Evolutionary conservation across 2,113 vertebrate genomes (phyloP), one percentile per base, ranked within the genome.

Genomic region (Sminthopsis crassicaudata): DNA sequence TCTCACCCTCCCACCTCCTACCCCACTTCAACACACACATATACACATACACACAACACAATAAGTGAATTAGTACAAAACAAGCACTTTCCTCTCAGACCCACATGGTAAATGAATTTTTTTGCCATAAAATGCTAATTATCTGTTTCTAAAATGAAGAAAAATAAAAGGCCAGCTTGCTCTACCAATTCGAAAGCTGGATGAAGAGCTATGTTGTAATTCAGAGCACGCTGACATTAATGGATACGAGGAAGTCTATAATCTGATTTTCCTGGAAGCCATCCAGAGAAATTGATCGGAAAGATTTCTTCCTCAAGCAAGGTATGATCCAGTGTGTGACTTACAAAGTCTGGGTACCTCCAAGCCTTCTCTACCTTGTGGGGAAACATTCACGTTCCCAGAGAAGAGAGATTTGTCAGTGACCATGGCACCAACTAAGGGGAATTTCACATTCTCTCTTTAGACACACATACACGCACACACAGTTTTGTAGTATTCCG

Each of bases 261-360:
- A 94, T 94, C 92, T 92, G 46, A 95, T 95, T 94, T 96, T 95
- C 93, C 51, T 89, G 90, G 93, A 95, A 89, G 53, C 55, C 90
- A 48, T 46, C 90, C 55, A 53, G 10, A 94, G 46, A 96, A 96
- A 96, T 89, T 42, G 89, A 96, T 96, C 92, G 30, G 24, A 96
- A 94, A 96, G 94, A 93, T 89, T 92, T 94, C 93, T 91, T 97
- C 91, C 94, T 94, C 54, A 30, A 90, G 90, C 76, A 95, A 67
- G 88, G 91, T 95, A 91, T 90, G 89, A 94, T 53, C 88, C 42
- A 57, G 46, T 67, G 55, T 60, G 92, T 88, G 36, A 48, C 89
- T 94, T 67, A 95, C 14, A 8, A 93, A 93, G 53, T 26, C 19
- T 27, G 14, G 89, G 92, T n/a, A 57, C 46, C 92, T 42, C n/a